phyloP scores from a whole-genome alignment of 1,140 invertebrate genomes.

The Drosophila paulistorum region DNA sequence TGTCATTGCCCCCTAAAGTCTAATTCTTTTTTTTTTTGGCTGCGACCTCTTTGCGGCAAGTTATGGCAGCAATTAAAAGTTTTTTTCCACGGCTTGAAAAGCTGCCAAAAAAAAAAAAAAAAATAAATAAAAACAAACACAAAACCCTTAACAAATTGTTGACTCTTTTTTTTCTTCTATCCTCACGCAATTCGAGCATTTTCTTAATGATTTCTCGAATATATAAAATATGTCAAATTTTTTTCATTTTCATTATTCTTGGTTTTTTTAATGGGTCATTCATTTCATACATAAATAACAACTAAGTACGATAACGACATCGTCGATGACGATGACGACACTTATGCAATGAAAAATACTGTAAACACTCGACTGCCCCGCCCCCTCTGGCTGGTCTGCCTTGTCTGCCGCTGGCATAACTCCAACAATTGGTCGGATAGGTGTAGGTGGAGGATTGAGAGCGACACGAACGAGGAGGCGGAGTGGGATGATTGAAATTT shows the following conservation, averaged over 20 bases:
- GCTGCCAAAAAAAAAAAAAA: too few relatives aligned
- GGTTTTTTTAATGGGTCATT: conserved; percentile 37
- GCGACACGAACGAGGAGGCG: neutral
- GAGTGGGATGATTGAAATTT: conserved; percentile 31
- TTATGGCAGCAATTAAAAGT: conserved; percentile 75
- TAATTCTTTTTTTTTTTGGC: conserved; percentile 43
- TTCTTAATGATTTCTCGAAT: conserved; percentile 24
- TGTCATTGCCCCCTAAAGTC: conserved; percentile 31
- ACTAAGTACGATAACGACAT: conserved; percentile 41
- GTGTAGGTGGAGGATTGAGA: neutral
- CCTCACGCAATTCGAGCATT: conserved; percentile 28
- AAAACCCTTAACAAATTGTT: conserved; percentile 12
- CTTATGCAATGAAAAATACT: conserved; percentile 42
- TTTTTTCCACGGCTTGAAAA: conserved; percentile 56
- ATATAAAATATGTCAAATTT: conserved; percentile 8
- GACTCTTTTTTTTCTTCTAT: conserved; percentile 2
- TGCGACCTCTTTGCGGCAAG: conserved; percentile 56
- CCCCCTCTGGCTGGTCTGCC: neutral
- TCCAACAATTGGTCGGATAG: conserved; percentile 36
- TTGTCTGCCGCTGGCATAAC: conserved; percentile 39
- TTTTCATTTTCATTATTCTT: neutral
- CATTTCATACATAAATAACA: conserved; percentile 44
- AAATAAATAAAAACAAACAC: conserved; percentile 12
- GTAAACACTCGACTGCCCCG: conserved; percentile 28
- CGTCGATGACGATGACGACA: conserved; percentile 23